A percentile compares a stretch with the other conserved stretches of the same genome.
Evolutionary conservation across 2,888 invertebrate genomes (phyloP).

Genomic region (Esperia sulphurella): DNA sequence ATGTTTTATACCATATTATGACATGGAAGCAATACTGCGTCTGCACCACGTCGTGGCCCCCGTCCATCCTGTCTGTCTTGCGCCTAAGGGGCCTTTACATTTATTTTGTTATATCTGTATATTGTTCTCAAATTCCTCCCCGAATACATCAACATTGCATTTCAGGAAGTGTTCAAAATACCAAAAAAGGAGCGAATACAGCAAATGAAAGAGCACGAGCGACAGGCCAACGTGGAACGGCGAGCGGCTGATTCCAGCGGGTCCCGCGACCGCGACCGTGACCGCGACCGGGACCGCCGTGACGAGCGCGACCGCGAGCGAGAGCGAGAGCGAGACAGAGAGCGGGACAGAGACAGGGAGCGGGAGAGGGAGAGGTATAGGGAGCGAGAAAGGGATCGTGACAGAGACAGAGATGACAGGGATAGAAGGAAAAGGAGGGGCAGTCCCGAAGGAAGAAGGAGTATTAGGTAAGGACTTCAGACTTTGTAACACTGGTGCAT

Average conservation of each 20-base stretch:
- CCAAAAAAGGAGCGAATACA: slow-evolving; percentile 96
- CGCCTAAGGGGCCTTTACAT: no score
- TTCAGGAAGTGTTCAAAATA: slow-evolving; percentile 87
- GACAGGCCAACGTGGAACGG: slow-evolving; percentile 87
- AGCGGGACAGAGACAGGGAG: slow-evolving; percentile 45
- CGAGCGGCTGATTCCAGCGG: slow-evolving; percentile 71
- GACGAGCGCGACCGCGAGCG: slow-evolving; percentile 46
- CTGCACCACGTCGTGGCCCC: no score
- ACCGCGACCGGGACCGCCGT: slow-evolving; percentile 34
- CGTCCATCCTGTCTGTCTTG: no score
- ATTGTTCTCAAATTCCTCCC: no score
- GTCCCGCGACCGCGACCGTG: slow-evolving; percentile 52
- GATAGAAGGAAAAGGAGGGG: slow-evolving; percentile 63
- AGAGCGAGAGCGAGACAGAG: slow-evolving; percentile 36
- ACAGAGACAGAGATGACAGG: slow-evolving; percentile 49
- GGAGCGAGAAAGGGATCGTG: slow-evolving; percentile 42
- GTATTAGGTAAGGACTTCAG: slow-evolving; percentile 64
- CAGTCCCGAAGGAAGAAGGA: slow-evolving; percentile 67
- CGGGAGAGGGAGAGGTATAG: slow-evolving; percentile 48
- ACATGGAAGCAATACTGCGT: no score
- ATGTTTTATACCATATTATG: no score
- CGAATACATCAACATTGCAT: slow-evolving; percentile 5
- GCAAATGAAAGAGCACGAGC: slow-evolving; percentile 96
- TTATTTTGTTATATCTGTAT: no score
- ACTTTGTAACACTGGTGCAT: no score